Percentiles rank a stretch among this genome's conserved stretches.
These are phyloP conservation scores for Idris sp. DNA, from an alignment of 1,140 invertebrate species.

Conservation along the genomic window DNA sequence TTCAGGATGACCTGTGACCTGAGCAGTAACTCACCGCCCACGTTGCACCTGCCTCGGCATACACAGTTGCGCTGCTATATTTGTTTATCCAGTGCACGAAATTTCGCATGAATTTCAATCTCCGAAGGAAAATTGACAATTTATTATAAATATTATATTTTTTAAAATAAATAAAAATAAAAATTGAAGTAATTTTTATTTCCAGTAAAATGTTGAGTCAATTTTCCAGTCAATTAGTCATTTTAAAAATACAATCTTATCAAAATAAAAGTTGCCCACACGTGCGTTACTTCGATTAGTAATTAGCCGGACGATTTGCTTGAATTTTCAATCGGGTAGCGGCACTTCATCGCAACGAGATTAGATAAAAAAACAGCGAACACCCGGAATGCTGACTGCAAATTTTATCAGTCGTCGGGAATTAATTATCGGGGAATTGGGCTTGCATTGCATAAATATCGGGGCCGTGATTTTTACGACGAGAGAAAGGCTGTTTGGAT, in stretches of 20 bases:
- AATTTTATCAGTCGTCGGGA: constrained; percentile 60
- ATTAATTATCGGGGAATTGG: constrained; percentile 60
- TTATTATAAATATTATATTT: too few relatives aligned
- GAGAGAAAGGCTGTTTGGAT: constrained; percentile 6
- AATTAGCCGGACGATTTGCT: constrained; percentile 65
- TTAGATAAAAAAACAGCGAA: constrained; percentile 52
- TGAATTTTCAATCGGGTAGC: constrained; percentile 29
- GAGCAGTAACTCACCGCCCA: constrained; percentile 75
- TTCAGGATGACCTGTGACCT: constrained; percentile 71
- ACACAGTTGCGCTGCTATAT: constrained; percentile 71
- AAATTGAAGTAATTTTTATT: too few relatives aligned
- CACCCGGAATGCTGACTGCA: constrained; percentile 47
- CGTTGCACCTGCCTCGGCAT: constrained; percentile 75
- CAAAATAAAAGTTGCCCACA: constrained; percentile 34
- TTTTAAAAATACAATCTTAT: constrained; percentile 48
- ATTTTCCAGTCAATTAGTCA: too few relatives aligned
- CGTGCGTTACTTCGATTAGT: constrained; percentile 56
- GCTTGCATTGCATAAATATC: constrained; percentile 23
- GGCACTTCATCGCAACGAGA: constrained; percentile 24
- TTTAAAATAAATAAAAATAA: too few relatives aligned
- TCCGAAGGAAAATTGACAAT: too few relatives aligned
- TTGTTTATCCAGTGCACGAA: constrained; percentile 70
- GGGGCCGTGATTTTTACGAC: constrained; percentile 11
- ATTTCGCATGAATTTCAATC: constrained; percentile 68
- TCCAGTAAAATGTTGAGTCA: too few relatives aligned